Evolutionary conservation across 1,140 invertebrate genomes (phyloP).

Genomic region (Euura lappo): DNA sequence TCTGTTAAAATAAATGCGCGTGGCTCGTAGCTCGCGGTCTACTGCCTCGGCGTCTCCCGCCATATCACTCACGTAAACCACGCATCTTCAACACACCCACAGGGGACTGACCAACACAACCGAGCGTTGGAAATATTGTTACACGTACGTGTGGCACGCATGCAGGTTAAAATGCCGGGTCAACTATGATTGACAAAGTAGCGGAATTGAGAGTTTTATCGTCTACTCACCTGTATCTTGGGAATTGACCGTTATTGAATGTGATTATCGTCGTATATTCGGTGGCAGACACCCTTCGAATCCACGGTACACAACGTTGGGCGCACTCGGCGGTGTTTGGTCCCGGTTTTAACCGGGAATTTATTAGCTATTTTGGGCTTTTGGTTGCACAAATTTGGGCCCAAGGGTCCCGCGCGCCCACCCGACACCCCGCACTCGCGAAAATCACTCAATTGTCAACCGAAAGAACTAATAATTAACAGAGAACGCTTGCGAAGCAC

Average conservation of each 20-base stretch:
- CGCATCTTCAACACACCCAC: constrained; percentile 3
- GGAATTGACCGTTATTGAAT: not conserved
- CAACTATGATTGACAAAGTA: not conserved
- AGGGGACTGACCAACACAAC: not conserved
- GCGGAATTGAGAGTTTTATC: not conserved
- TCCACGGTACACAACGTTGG: not conserved
- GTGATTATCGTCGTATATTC: not conserved
- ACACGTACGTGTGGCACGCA: not conserved
- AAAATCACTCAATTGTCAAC: constrained; percentile 31
- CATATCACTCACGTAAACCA: constrained; percentile 29
- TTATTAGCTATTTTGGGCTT: not conserved
- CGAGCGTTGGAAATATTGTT: not conserved
- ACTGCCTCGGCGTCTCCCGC: constrained; percentile 35
- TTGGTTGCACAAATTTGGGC: constrained; percentile 24
- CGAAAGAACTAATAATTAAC: constrained; percentile 21
- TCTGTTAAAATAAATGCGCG: too few relatives aligned
- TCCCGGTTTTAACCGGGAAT: not conserved
- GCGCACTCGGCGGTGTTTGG: constrained; percentile 4
- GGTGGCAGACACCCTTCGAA: not conserved
- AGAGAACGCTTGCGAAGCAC: constrained; percentile 35
- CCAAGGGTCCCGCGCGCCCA: constrained; percentile 33
- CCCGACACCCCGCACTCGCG: constrained; percentile 35
- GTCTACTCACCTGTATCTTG: not conserved
- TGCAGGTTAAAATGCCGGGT: not conserved
- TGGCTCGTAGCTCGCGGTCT: constrained; percentile 4